These are phyloP conservation scores for Eciton burchellii DNA, from an alignment of 1,140 invertebrate species.

Conservation along the genomic window DNA sequence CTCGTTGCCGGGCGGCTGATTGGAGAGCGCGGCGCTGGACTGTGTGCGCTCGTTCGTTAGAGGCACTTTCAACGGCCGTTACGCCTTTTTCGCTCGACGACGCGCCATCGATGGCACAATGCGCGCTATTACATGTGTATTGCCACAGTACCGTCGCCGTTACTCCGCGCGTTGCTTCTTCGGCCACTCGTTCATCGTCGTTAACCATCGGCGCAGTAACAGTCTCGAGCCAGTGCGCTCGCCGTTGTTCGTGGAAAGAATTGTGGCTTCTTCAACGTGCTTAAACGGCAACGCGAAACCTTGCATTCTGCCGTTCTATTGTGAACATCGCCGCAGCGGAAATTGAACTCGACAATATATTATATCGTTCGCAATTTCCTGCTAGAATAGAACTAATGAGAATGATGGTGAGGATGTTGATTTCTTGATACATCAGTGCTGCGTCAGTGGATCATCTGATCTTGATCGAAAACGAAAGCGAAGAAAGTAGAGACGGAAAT, in stretches of 20 bases:
- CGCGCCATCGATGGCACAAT: too few species aligned
- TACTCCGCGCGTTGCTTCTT: slow-evolving; percentile 2
- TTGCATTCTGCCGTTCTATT: too few species aligned
- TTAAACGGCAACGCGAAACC: too few species aligned
- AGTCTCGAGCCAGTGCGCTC: not conserved
- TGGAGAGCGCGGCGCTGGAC: slow-evolving; percentile 13
- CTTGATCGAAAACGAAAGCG: not conserved
- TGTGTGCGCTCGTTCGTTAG: not conserved
- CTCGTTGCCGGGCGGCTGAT: slow-evolving; percentile 21
- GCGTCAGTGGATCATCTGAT: slow-evolving; percentile 13
- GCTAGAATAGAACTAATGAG: not conserved
- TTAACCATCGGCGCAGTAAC: too few species aligned
- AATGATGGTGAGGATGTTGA: not conserved
- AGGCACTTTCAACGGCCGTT: not conserved
- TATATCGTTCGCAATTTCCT: not conserved
- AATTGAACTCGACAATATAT: not conserved
- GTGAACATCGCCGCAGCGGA: not conserved
- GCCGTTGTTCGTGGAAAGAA: not conserved
- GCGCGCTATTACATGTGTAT: too few species aligned
- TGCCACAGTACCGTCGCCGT: not conserved
- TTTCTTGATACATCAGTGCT: slow-evolving; percentile 9
- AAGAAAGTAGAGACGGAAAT: not conserved
- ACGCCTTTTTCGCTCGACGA: too few species aligned
- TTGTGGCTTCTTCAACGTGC: not conserved
- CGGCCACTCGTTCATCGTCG: not conserved